These are phyloP conservation scores for Clarias pachynema DNA, from an alignment of 2,797 vertebrate species.

Conservation along the genomic window DNA sequence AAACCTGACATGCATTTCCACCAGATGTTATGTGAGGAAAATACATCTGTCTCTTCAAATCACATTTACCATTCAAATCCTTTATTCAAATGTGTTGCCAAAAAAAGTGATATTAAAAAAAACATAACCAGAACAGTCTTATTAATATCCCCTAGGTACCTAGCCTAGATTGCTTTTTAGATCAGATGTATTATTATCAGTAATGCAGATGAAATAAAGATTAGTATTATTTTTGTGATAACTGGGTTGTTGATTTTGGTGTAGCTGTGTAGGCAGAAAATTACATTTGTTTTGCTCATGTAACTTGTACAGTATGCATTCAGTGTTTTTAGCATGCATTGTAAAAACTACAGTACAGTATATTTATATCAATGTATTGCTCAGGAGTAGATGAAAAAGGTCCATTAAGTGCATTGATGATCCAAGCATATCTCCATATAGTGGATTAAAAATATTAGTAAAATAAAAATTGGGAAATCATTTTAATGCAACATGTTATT, in stretches of 20 bases:
- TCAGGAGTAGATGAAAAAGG: not conserved
- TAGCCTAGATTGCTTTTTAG: not conserved
- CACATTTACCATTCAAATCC: not conserved
- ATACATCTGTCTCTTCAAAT: not conserved
- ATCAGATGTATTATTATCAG: not conserved
- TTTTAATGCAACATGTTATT: not conserved
- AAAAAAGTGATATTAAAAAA: not conserved
- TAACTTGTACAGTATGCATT: not conserved
- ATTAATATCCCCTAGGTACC: not conserved
- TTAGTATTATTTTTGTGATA: not conserved
- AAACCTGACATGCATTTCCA: conserved; percentile 2
- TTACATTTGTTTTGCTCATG: not conserved
- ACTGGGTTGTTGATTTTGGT: not conserved
- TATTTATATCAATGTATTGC: not conserved
- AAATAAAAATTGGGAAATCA: not conserved
- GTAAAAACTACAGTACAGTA: not conserved
- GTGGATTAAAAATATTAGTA: not conserved
- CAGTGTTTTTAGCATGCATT: not conserved
- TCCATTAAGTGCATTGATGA: not conserved
- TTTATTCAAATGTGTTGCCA: not conserved
- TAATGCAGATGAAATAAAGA: conserved; percentile 1
- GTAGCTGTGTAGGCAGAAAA: not conserved
- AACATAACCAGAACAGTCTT: not conserved
- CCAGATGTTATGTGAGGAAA: not conserved
- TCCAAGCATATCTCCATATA: not conserved